Evolutionary conservation across 2,888 invertebrate genomes (phyloP).

Genomic region (Diaperis boleti): DNA sequence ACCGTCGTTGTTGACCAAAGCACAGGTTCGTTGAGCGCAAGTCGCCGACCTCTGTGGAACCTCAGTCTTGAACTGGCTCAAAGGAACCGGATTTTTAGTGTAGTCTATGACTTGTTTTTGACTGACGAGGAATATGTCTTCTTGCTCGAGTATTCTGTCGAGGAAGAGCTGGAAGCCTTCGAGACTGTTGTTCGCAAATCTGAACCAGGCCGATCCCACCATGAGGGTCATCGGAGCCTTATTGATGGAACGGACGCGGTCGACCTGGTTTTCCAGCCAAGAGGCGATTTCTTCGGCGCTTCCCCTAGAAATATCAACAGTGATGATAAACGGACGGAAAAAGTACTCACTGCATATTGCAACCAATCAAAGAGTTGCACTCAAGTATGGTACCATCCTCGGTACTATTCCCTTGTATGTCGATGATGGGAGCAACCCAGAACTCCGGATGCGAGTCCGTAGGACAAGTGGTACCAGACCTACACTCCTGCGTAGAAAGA

Average conservation of each 20-base stretch:
- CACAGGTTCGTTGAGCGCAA: constrained; percentile 54
- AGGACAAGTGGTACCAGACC: constrained; percentile 70
- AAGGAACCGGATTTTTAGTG: constrained; percentile 63
- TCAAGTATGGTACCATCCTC: constrained; percentile 59
- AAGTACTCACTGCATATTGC: constrained; percentile 66
- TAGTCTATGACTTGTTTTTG: constrained; percentile 64
- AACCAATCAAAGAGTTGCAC: constrained; percentile 73
- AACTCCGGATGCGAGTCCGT: constrained; percentile 70
- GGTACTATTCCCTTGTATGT: constrained; percentile 66
- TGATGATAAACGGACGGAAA: too few relatives aligned
- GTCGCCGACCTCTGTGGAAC: constrained; percentile 37
- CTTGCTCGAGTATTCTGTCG: constrained; percentile 54
- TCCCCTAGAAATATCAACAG: constrained; percentile 51
- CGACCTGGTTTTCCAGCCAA: constrained; percentile 67
- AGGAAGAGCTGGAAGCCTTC: constrained; percentile 60
- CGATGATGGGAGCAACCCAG: constrained; percentile 77
- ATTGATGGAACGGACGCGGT: constrained; percentile 62
- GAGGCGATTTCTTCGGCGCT: constrained; percentile 59
- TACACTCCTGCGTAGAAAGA: constrained; percentile 70
- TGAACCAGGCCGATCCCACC: constrained; percentile 68
- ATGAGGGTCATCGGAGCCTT: constrained; percentile 68
- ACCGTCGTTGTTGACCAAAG: constrained; percentile 47
- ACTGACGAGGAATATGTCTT: constrained; percentile 65
- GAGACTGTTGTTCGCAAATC: constrained; percentile 53
- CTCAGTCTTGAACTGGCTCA: constrained; percentile 51